A percentile compares a stretch with the other conserved stretches of the same genome.
Evolutionary conservation across 2,888 invertebrate genomes (phyloP).

Genomic region (Acleris holmiana): DNA sequence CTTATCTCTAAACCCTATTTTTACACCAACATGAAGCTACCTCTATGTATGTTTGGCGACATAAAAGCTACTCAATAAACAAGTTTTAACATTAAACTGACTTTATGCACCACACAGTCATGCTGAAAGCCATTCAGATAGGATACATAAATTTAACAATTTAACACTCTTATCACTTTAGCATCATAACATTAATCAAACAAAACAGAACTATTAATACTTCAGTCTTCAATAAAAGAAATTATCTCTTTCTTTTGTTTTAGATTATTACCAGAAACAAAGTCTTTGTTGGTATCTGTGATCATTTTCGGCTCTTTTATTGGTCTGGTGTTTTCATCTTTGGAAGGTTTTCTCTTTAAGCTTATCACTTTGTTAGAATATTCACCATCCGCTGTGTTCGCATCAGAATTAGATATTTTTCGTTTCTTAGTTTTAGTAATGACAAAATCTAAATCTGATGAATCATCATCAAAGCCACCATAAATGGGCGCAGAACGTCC

Average conservation of each 20-base stretch:
- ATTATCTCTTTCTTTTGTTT: constrained; percentile 57
- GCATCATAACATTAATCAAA: constrained; percentile 1
- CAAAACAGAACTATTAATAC: constrained; percentile 5
- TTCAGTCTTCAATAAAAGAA: constrained; percentile 64
- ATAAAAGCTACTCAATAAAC: not conserved
- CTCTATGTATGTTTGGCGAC: constrained; percentile 1
- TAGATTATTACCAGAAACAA: constrained; percentile 44
- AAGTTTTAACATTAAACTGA: no score
- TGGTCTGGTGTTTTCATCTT: constrained; percentile 65
- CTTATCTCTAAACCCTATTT: no score
- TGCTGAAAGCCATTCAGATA: no score
- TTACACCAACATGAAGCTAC: constrained; percentile 24
- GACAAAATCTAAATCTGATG: constrained; percentile 72
- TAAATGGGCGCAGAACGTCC: constrained; percentile 74
- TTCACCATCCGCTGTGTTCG: constrained; percentile 54
- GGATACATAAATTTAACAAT: no score
- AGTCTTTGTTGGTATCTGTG: constrained; percentile 47
- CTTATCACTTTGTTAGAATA: constrained; percentile 67
- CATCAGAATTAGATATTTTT: constrained; percentile 66
- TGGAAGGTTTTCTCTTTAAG: constrained; percentile 69
- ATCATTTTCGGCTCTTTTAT: constrained; percentile 62
- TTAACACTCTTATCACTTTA: not conserved
- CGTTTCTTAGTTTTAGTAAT: constrained; percentile 71
- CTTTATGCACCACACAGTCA: no score
- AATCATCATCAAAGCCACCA: constrained; percentile 76